These are phyloP conservation scores for Cotesia glomerata DNA, from an alignment of 1,140 invertebrate genomes.

Conservation along the genomic window DNA sequence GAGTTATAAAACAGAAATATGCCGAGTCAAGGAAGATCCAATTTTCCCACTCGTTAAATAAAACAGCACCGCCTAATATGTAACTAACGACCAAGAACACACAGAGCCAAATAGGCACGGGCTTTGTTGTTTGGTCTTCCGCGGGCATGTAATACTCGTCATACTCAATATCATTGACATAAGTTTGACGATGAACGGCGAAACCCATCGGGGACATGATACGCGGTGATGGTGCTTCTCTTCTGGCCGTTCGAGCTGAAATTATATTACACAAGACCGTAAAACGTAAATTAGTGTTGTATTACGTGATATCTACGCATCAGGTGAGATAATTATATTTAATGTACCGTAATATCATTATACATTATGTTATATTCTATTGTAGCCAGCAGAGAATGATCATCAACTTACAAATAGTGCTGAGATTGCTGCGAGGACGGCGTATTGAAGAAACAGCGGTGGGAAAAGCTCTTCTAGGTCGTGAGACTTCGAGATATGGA, in stretches of 20 bases:
- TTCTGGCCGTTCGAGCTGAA: constrained; percentile 51
- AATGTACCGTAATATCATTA: not conserved
- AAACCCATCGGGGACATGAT: constrained; percentile 76
- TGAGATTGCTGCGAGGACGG: constrained; percentile 43
- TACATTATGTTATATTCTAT: not conserved
- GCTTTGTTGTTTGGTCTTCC: constrained; percentile 65
- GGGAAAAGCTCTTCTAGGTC: constrained; percentile 34
- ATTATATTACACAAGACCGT: not conserved
- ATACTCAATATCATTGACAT: constrained; percentile 64
- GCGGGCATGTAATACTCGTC: constrained; percentile 19
- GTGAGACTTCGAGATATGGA: constrained; percentile 47
- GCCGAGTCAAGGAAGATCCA: constrained; percentile 91
- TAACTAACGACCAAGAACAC: constrained; percentile 88
- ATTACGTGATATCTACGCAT: not conserved
- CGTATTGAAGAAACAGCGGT: constrained; percentile 24
- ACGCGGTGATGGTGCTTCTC: constrained; percentile 63
- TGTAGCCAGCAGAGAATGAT: not conserved
- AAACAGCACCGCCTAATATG: constrained; percentile 84
- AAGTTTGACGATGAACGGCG: constrained; percentile 67
- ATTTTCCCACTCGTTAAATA: constrained; percentile 86
- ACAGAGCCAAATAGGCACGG: constrained; percentile 90
- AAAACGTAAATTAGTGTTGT: not conserved
- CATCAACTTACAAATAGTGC: constrained; percentile 42
- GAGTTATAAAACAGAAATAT: constrained; percentile 95
- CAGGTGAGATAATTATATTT: not conserved